phyloP scores from a whole-genome alignment of 2,113 vertebrate genomes.

The Dromiciops gliroides region DNA sequence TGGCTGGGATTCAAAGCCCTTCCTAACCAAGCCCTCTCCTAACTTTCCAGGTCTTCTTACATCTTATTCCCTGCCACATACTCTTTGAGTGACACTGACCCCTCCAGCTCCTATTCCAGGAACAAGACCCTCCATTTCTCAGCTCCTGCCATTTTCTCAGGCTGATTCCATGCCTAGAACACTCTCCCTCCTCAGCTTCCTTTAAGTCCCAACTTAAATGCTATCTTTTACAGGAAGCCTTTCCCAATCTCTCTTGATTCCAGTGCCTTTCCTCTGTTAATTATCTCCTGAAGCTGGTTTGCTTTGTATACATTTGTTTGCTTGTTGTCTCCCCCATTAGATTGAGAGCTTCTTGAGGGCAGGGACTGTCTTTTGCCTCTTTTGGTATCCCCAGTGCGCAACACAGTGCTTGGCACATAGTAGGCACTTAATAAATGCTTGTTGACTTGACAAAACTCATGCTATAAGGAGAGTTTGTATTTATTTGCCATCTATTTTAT shows the following conservation, averaged over 20 bases:
- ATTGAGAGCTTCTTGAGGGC: not conserved
- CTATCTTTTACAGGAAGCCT: not conserved
- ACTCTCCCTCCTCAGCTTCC: not conserved
- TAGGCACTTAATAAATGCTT: not conserved
- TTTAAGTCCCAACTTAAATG: not conserved
- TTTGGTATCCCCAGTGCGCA: not conserved
- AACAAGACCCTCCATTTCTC: not conserved
- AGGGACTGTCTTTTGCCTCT: not conserved
- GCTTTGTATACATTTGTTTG: not conserved
- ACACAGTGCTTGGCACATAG: not conserved
- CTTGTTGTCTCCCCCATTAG: not conserved
- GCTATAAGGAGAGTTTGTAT: not conserved
- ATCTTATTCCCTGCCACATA: not conserved
- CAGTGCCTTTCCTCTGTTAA: not conserved
- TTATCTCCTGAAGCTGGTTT: not conserved
- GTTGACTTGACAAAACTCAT: not conserved
- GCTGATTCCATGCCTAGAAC: too few species aligned
- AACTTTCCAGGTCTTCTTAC: not conserved
- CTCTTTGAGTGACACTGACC: not conserved
- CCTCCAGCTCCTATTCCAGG: not conserved
- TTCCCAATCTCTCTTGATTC: not conserved
- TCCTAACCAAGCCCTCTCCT: not conserved
- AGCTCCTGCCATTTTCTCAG: not conserved
- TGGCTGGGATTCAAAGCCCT: not conserved
- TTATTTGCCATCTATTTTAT: not conserved